Base-by-base conservation (phyloP, 2,888 invertebrate species). In the Andrena dorsata region DNA sequence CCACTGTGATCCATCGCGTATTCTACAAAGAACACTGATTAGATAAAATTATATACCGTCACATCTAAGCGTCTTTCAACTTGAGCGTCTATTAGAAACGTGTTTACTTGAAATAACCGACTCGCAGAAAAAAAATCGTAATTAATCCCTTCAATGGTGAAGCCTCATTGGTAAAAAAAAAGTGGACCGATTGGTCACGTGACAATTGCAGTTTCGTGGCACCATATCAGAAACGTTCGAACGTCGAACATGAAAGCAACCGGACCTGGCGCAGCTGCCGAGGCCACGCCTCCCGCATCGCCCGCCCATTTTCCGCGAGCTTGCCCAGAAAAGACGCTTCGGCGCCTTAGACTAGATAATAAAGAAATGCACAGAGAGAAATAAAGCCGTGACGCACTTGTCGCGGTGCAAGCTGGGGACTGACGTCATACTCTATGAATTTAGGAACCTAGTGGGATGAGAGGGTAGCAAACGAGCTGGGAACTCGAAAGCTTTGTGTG, bases 241-340 rank as follows among this genome's bases (percentile, higher is more conserved):
- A 20, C 20, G 6, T 56, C 10, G 23, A 56, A 23, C 56, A 10
- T 23, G 66, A 64, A 76, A 75, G 80, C 76, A 61, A 77, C 71
- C 79, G 84, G 76, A 77, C 80, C 70, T 82, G 82, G 82, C 86
- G 41, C 86, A 84, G 84, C 82, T 86, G 86, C 75, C 75, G 61
- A 53, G 76, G 73, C 35, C 63, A 78, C 49, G 26, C 23, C 70
- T 66, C 71, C 51, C 65, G 47, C 82, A 64, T 76, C 68, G n/a
- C 63, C 78, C 68, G 53, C 53, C 58, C 69, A 60, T 77, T 75
- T 51, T 53, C 70, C 51, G 60, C 66, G 60, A 83, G 76, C 32
- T 82, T 82, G 74, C 51, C 60, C 51, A 56, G 63, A 69, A 76
- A 51, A 41, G 32, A 61, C 61, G 66, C 63, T 51, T 56, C 68